phyloP scores from a whole-genome alignment of 2,113 vertebrate species.

The Anarrhichthys ocellatus region DNA sequence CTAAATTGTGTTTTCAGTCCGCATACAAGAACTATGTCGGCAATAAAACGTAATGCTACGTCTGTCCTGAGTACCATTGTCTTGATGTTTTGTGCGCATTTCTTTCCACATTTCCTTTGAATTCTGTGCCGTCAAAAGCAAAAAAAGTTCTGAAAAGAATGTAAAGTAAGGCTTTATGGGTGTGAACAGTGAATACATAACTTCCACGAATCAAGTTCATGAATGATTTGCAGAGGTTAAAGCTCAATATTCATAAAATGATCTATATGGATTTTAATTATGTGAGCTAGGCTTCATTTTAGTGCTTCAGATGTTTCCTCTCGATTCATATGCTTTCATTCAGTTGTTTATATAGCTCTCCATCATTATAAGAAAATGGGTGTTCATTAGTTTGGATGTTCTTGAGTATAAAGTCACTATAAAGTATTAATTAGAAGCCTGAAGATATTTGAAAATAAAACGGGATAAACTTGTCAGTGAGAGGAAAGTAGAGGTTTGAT shows the following conservation, averaged over 20 bases:
- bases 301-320: not conserved
- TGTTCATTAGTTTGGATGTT: constrained; percentile 7
- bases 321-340: not conserved
- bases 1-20: too few relatives aligned
- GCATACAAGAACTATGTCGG: too few relatives aligned
- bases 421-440: constrained; percentile 3
- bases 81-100: not conserved
- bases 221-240: not conserved
- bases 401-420: not conserved
- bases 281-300: not conserved
- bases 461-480: not conserved
- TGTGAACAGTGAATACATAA: not conserved
- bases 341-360: not conserved
- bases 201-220: constrained; percentile 7
- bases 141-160: not conserved
- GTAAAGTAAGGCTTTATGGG: not conserved
- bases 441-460: constrained; percentile 21
- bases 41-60: too few relatives aligned
- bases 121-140: not conserved
- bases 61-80: too few relatives aligned
- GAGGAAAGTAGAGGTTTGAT: constrained; percentile 8
- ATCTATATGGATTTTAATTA: not conserved
- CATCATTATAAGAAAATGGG: constrained; percentile 4
- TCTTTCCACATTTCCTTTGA: not conserved
- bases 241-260: not conserved